Evolutionary conservation across 2,113 vertebrate genomes (phyloP), one percentile per base, ranked within the genome.

Genomic region (Alligator mississippiensis): DNA sequence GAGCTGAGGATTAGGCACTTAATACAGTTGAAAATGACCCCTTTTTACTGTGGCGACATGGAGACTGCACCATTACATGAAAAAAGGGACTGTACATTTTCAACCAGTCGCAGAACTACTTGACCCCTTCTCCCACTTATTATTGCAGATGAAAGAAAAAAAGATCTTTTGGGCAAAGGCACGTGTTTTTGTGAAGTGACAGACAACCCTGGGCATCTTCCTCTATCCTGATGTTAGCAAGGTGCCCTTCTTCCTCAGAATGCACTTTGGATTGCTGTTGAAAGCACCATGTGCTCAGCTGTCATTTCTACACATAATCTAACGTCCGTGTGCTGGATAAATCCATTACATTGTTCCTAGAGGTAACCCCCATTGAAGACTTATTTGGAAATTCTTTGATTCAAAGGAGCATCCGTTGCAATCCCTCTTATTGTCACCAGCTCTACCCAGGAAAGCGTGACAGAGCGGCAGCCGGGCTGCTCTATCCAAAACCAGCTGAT

Each of bases 51-150:
- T 11, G 1, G 80, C 9, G 55, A 28, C 1, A 1, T 66, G 70
- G 25, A 28, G 70, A 74, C 21, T 13, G 13, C 19, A 21, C 25
- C 24, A 9, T 16, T 14, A 12, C 3, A 0, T 1, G 5, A 13
- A 78, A 75, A 85, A 6, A 57, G 72, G 34, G 5, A 87, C 10
- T 2, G 1, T 18, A 60, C 0, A 2, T 34, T 77, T 4, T 0
- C 0, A 62, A 16, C 24, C 18, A 0, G 0, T 1, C 0, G 2
- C 70, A 47, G 16, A 68, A 76, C 27, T 12, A 8, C 30, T 72
- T 2, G 0, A 80, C 10, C 55, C 79, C 21, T 28, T 34, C 12
- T 28, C 87, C 84, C 72, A 30, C 18, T 2, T 0, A 28, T 22
- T 14, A 24, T 14, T 0, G 0, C 12, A 30, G 78, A 1, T 1